Base-by-base conservation (phyloP, 2,113 vertebrate genomes). In the Tetraodon nigroviridis region DNA sequence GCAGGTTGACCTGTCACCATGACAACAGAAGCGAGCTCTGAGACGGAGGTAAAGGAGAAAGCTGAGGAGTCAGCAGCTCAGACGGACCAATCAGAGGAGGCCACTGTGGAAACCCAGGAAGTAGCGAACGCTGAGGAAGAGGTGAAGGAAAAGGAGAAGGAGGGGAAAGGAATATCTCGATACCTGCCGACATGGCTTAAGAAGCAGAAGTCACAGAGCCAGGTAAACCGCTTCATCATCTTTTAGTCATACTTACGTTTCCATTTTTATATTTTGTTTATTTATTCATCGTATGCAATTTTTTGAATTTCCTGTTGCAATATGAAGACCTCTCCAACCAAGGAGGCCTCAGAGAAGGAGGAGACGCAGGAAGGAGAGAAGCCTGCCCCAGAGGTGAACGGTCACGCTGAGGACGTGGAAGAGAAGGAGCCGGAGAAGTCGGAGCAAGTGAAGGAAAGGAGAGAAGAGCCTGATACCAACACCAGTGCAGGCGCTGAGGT, bases 101-200 rank as follows among this genome's bases (percentile, higher is more conserved):
- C 54, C 13, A 82, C 84, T 7, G 77, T 42, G 80, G 72, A 69
- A 57, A 91, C 88, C 42, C 88, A 89, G 78, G 91, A 90, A 81
- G 91, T 88, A 48, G 76, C 78, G 16, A 83, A 75, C 2, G 52
- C 65, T 0, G 79, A 82, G 24, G 87, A 22, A 55, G 71, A 82
- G 76, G 75, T 32, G 85, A 71, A 66, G 65, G 92, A 90, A 24
- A 92, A 90, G 47, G 91, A 89, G 67, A 89, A 88, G 37, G 87
- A 91, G 61, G 92, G 90, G 57, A 94, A 93, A 63, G 94, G 96
- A 13, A 92, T 99, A 85, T 92, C 94, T 78, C 93, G 95, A 16
- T 98, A 97, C 74, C 86, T 99, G 52, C 96, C 96, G 2, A 92
- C 94, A 41, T 99, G 97, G 97, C 92, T 95, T 85, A 99, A 96